Conservation (phyloP, 2,797 vertebrate species). For the Pagetopsis macropterus region DNA sequence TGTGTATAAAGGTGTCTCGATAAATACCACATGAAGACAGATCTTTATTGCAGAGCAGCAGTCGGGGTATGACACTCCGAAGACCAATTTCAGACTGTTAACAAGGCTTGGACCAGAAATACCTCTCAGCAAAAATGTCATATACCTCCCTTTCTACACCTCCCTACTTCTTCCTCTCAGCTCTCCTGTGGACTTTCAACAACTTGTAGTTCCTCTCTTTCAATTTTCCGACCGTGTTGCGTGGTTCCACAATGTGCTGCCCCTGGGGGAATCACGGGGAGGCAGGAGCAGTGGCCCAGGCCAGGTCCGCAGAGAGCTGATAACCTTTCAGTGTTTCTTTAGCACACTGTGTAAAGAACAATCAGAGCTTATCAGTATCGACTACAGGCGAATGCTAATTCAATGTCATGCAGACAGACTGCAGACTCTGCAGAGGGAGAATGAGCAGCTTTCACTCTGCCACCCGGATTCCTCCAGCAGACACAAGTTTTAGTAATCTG, state of each 20-base stretch:
- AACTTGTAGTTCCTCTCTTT: conserved; percentile 74
- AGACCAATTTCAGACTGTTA: conserved; percentile 70
- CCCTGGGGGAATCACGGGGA: conserved; percentile 54
- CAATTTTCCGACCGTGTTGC: conserved; percentile 68
- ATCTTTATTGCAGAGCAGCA: conserved; percentile 62
- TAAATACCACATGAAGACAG: conserved; percentile 64
- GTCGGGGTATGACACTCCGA: conserved; percentile 58
- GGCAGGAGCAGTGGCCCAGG: conserved; percentile 59
- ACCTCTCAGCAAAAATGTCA: conserved; percentile 70
- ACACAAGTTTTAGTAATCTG: conserved; percentile 37
- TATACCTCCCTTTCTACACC: conserved; percentile 47
- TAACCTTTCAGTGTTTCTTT: conserved; percentile 80
- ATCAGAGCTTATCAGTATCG: conserved; percentile 77
- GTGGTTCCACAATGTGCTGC: conserved; percentile 64
- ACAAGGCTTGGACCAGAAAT: conserved; percentile 63
- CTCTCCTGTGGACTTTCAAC: conserved; percentile 67
- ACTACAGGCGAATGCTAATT: conserved; percentile 76
- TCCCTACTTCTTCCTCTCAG: conserved; percentile 43
- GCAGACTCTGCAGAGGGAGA: conserved; percentile 56
- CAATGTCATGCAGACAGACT: conserved; percentile 61
- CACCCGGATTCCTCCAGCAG: conserved; percentile 27
- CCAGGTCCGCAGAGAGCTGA: conserved; percentile 73
- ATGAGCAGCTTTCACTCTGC: conserved; percentile 29
- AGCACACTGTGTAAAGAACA: conserved; percentile 77
- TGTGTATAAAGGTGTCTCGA: conserved; percentile 45